Evolutionary conservation across 2,888 invertebrate species (phyloP).

Genomic region (Ectemnius cavifrons): DNA sequence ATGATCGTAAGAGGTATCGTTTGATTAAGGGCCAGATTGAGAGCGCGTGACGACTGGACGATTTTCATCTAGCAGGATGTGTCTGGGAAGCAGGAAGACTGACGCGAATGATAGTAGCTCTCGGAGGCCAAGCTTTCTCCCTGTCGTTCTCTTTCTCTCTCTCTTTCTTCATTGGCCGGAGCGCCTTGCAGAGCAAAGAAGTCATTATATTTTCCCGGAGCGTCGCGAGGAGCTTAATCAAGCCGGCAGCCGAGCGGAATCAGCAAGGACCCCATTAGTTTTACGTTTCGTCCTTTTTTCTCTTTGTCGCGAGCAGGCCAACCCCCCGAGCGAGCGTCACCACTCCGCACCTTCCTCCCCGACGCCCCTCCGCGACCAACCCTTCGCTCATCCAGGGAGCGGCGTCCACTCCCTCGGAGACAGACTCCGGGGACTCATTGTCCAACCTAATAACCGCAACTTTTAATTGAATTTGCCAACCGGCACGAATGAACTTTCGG

Average conservation of each 20-base stretch:
- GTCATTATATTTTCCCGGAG: slow-evolving; percentile 77
- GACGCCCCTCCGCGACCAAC: slow-evolving; percentile 35
- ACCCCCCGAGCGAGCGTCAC: too few species aligned
- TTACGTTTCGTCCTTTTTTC: slow-evolving; percentile 65
- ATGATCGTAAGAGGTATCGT: too few species aligned
- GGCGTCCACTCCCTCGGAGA: slow-evolving; percentile 22
- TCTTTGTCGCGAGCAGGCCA: slow-evolving; percentile 14
- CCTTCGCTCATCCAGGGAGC: slow-evolving; percentile 22
- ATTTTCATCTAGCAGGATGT: too few species aligned
- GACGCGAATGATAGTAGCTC: too few species aligned
- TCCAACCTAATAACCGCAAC: slow-evolving; percentile 76
- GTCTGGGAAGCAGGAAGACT: slow-evolving; percentile 6
- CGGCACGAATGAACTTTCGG: slow-evolving; percentile 71
- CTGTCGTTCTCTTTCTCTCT: too few species aligned
- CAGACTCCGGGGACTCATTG: slow-evolving; percentile 71
- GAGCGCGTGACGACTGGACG: too few species aligned
- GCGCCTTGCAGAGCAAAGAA: slow-evolving; percentile 72
- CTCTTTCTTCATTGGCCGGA: slow-evolving; percentile 37
- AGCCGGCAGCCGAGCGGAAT: slow-evolving; percentile 76
- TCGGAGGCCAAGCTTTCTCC: too few species aligned
- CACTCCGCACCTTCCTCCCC: slow-evolving; percentile 36
- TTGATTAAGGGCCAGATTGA: too few species aligned
- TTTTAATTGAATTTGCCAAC: slow-evolving; percentile 77
- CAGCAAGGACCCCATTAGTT: slow-evolving; percentile 77
- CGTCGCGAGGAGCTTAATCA: slow-evolving; percentile 77